A percentile compares a stretch with the other conserved stretches of the same genome.
Evolutionary conservation across 2,113 vertebrate species (phyloP).

Genomic region (Platycercus adscitus): DNA sequence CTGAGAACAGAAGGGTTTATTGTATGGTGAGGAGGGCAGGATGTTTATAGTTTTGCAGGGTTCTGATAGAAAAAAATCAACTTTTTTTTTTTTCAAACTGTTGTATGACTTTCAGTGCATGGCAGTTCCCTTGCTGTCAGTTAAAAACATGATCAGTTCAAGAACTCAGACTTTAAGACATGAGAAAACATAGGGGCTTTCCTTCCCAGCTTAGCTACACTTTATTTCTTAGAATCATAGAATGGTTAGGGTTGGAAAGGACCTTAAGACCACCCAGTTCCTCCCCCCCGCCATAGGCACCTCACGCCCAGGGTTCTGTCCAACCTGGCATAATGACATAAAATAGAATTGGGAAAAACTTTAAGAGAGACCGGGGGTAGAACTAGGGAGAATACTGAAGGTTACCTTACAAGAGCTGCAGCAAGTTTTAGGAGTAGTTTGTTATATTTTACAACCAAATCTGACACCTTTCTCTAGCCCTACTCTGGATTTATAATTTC

Average conservation of each 20-base stretch:
- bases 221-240: background rate
- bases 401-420: background rate
- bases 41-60: background rate
- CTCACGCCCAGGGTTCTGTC: background rate
- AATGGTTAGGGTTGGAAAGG: background rate
- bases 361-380: fast-evolving
- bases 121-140: background rate
- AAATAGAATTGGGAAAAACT: background rate
- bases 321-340: background rate
- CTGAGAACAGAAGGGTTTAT: constrained; percentile 9
- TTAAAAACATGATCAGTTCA: background rate
- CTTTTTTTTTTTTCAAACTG: constrained; percentile 7
- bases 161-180: background rate
- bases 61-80: background rate
- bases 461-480: background rate
- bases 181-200: background rate
- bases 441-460: background rate
- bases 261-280: background rate
- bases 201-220: background rate
- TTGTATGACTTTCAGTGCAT: background rate
- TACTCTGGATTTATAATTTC: background rate
- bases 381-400: background rate
- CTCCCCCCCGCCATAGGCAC: background rate
- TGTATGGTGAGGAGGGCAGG: background rate
- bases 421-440: background rate